Conservation (phyloP, 1,140 invertebrate species). For the Octopus bimaculoides region DNA sequence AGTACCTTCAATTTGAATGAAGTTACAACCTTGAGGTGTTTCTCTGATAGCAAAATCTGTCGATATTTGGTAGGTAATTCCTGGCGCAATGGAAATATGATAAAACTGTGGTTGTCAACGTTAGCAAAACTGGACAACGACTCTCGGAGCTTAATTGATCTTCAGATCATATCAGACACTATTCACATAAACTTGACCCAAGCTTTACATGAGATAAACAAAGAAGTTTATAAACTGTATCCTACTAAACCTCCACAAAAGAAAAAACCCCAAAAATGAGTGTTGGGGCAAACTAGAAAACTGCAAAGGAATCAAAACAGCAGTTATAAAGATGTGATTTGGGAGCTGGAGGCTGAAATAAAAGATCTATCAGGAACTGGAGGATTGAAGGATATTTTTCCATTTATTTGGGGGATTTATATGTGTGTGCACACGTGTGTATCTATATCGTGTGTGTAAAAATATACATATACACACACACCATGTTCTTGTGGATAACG, state of each 20-base stretch:
- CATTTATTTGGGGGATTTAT: no score
- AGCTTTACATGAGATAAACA: not conserved
- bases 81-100: not conserved
- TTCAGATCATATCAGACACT: not conserved
- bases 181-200: not conserved
- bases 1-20: conserved; percentile 26
- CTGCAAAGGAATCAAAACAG: no score
- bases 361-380: no score
- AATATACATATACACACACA: no score
- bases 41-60: conserved; percentile 13
- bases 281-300: not conserved
- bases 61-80: conserved; percentile 20
- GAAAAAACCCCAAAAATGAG: not conserved
- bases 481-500: no score
- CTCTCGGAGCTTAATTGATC: not conserved
- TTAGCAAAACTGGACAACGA: conserved; percentile 19
- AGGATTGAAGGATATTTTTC: no score
- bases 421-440: no score
- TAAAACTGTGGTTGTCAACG: conserved; percentile 8
- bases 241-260: not conserved
- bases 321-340: no score
- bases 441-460: no score
- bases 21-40: conserved; percentile 27
- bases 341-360: no score
- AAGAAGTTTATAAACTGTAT: not conserved